Evolutionary conservation across 2,888 invertebrate species (phyloP).

Genomic region (Phasia obesa): DNA sequence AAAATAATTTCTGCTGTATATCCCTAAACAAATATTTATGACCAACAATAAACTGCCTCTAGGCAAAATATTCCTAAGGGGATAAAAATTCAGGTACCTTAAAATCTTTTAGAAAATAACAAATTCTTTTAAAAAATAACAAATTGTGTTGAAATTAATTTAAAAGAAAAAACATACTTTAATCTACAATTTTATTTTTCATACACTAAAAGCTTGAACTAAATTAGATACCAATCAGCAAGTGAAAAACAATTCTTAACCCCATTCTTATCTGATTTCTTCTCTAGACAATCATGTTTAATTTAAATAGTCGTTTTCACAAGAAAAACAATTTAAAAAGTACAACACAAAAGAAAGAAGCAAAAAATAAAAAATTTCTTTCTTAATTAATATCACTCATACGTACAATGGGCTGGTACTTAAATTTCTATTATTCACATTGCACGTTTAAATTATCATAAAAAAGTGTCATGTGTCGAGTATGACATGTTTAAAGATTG

Average conservation of each 20-base stretch:
- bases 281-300: neutral
- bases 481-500: conserved; percentile 50
- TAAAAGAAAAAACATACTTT: neutral
- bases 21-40: too few relatives aligned
- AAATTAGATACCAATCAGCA: neutral
- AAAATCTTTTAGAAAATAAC: too few relatives aligned
- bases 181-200: neutral
- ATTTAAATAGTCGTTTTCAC: neutral
- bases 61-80: too few relatives aligned
- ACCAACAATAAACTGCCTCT: too few relatives aligned
- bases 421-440: conserved; percentile 31
- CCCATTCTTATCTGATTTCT: conserved; percentile 4
- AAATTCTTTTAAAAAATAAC: too few relatives aligned
- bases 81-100: too few relatives aligned
- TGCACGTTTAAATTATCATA: conserved; percentile 52
- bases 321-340: neutral
- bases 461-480: conserved; percentile 47
- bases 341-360: neutral
- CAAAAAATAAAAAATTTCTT: neutral
- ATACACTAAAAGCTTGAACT: neutral
- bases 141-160: too few relatives aligned
- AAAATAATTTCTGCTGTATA: too few relatives aligned
- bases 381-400: conserved; percentile 59
- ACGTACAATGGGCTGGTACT: conserved; percentile 28
- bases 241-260: conserved; percentile 3